These are phyloP conservation scores for Phylloscopus collybita DNA, from an alignment of 2,797 vertebrate genomes.

Conservation along the genomic window DNA sequence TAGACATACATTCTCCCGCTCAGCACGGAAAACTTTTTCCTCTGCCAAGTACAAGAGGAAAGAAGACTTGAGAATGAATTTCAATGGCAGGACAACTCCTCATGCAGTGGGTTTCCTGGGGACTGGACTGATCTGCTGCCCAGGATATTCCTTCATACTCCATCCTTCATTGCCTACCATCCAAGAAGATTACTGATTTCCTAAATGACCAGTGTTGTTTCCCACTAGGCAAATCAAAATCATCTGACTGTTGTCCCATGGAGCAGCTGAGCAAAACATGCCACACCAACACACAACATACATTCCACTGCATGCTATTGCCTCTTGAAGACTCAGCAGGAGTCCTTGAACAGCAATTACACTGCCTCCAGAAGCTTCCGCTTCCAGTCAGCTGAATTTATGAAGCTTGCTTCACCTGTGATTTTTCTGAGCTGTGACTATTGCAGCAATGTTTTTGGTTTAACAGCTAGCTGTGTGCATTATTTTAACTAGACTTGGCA, in stretches of 20 bases:
- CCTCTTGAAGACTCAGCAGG: neutral
- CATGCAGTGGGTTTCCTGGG: fast-evolving
- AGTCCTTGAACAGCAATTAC: neutral
- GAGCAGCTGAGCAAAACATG: neutral
- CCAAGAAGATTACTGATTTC: neutral
- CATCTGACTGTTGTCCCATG: neutral
- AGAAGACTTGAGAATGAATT: neutral
- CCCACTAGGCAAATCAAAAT: neutral
- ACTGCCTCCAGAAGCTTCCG: neutral
- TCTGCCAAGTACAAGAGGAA: neutral
- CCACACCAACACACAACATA: neutral
- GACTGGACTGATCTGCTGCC: neutral
- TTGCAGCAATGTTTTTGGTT: neutral
- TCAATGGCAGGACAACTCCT: neutral
- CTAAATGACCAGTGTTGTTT: neutral
- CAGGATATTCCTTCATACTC: neutral
- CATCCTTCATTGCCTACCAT: neutral
- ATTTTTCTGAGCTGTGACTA: neutral
- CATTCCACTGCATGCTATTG: neutral
- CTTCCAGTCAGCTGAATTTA: conserved; percentile 3
- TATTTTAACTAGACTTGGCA: neutral
- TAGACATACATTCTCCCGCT: neutral
- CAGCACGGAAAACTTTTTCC: neutral
- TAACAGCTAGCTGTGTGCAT: neutral
- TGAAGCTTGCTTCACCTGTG: neutral